Conservation (phyloP, 2,113 vertebrate species). For the Notothenia coriiceps region DNA sequence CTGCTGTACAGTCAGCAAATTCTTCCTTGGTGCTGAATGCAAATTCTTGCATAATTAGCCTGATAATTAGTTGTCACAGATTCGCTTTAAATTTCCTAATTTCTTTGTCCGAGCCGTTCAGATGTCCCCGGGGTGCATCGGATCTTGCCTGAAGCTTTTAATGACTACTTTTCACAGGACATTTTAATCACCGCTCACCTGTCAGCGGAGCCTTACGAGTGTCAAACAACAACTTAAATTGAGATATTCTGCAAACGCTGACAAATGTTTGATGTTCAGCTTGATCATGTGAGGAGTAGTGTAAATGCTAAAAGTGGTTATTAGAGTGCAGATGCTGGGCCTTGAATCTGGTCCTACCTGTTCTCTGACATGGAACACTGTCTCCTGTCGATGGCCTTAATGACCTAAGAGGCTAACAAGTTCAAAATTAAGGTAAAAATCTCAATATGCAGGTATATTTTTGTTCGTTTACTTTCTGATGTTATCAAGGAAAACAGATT, state of each 20-base stretch:
- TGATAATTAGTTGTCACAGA: conserved; percentile 39
- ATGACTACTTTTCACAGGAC: neutral
- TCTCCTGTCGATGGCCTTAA: conserved; percentile 54
- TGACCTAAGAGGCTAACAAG: conserved; percentile 44
- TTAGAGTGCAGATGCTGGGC: conserved; percentile 40
- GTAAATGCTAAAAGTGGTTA: neutral
- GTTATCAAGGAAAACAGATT: neutral
- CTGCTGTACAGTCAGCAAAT: conserved; percentile 49
- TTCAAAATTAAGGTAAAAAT: conserved; percentile 19
- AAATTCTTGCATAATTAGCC: conserved; percentile 18
- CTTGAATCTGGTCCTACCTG: conserved; percentile 71
- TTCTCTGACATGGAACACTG: conserved; percentile 58
- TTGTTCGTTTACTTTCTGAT: neutral
- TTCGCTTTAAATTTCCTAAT: conserved; percentile 35
- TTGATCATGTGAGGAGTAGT: neutral
- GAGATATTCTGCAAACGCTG: conserved; percentile 7
- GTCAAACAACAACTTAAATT: conserved; percentile 20
- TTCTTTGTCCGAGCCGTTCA: conserved; percentile 19
- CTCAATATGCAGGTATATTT: conserved; percentile 22
- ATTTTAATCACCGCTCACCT: conserved; percentile 34
- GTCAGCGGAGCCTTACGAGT: conserved; percentile 9
- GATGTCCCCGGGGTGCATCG: conserved; percentile 37
- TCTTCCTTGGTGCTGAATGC: conserved; percentile 21
- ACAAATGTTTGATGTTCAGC: conserved; percentile 7
- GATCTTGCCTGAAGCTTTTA: conserved; percentile 46